Evolutionary conservation across 2,113 vertebrate species (phyloP).

Genomic region (Dicaeum eximium): DNA sequence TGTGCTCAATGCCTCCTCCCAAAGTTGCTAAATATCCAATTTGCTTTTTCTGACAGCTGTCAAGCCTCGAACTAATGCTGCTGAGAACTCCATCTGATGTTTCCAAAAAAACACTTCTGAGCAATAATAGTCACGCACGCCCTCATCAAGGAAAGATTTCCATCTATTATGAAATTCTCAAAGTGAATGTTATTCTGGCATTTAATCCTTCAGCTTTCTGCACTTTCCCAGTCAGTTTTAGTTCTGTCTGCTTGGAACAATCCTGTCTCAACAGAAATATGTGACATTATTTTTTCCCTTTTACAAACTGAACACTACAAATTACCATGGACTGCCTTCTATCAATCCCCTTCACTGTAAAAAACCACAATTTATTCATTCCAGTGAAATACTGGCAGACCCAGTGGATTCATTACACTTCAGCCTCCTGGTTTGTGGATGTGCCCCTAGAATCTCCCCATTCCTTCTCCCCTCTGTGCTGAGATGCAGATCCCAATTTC

Average conservation of each 20-base stretch:
- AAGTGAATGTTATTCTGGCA: not conserved
- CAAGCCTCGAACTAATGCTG: not conserved
- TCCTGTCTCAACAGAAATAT: not conserved
- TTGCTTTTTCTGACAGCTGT: constrained; percentile 17
- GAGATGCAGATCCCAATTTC: not conserved
- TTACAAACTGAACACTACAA: not conserved
- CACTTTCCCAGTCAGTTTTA: not conserved
- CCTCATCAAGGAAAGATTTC: not conserved
- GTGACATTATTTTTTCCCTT: not conserved
- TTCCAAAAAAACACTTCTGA: not conserved
- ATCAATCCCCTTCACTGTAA: not conserved
- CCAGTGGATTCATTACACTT: not conserved
- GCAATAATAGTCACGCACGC: not conserved
- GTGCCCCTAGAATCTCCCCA: not conserved
- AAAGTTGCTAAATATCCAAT: not conserved
- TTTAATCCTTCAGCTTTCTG: not conserved
- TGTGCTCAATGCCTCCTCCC: not conserved
- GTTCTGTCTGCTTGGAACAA: not conserved
- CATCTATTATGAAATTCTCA: not conserved
- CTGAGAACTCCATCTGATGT: constrained; percentile 6
- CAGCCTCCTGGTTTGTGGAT: not conserved
- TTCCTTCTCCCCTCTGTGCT: not conserved
- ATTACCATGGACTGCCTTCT: not conserved
- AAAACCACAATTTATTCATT: not conserved
- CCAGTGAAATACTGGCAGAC: not conserved